Evolutionary conservation across 1,140 invertebrate genomes (phyloP).

Genomic region (Varroa destructor): DNA sequence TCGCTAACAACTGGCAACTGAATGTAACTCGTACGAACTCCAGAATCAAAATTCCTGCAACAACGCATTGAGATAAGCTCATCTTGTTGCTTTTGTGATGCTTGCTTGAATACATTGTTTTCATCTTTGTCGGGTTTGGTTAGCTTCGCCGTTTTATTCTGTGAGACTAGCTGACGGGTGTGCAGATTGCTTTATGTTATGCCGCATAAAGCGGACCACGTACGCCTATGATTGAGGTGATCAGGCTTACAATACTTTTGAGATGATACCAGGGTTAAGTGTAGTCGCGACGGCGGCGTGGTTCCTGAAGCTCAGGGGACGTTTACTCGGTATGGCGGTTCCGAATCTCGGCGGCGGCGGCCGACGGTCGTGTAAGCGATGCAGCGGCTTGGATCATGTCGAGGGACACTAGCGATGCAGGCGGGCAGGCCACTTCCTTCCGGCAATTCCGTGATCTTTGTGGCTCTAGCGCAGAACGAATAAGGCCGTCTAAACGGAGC

Average conservation of each 20-base stretch:
- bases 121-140: too few relatives aligned
- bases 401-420: too few relatives aligned
- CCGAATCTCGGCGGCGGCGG: slow-evolving; percentile 11
- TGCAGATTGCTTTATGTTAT: not conserved
- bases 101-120: too few relatives aligned
- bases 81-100: too few relatives aligned
- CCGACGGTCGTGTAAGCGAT: not conserved
- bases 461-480: too few relatives aligned
- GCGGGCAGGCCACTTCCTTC: slow-evolving; percentile 17
- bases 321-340: not conserved
- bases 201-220: not conserved
- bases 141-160: too few relatives aligned
- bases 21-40: too few relatives aligned
- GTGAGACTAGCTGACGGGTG: too few relatives aligned
- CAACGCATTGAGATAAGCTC: too few relatives aligned
- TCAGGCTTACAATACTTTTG: not conserved
- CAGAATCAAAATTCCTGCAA: too few relatives aligned
- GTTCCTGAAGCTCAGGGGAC: not conserved
- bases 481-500: not conserved
- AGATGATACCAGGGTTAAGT: not conserved
- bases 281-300: not conserved
- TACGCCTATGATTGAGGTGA: not conserved
- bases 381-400: too few relatives aligned
- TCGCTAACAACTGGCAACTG: too few relatives aligned
- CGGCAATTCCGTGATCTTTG: slow-evolving; percentile 26